Evolutionary conservation across 2,113 vertebrate species (phyloP).

Genomic region (Gymnogyps californianus): DNA sequence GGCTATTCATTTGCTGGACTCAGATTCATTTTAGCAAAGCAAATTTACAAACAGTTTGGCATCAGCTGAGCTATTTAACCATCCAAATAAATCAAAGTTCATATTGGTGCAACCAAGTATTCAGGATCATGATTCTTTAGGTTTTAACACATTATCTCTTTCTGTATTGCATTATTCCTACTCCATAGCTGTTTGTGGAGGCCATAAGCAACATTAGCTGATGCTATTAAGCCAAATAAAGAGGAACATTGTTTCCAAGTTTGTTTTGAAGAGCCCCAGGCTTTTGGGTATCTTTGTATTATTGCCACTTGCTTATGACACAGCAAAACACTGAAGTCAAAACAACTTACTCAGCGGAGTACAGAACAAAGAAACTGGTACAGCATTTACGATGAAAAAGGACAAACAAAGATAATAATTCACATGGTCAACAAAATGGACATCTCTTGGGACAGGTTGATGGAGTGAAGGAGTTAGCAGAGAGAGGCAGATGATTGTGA

Average conservation of each 20-base stretch:
- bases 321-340: not conserved
- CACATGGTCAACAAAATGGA: slow-evolving; percentile 83
- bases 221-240: not conserved
- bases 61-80: not conserved
- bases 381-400: slow-evolving; percentile 66
- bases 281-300: not conserved
- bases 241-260: not conserved
- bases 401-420: slow-evolving; percentile 73
- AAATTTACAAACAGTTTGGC: not conserved
- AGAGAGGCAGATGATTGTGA: slow-evolving; percentile 79
- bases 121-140: not conserved
- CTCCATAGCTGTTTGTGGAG: not conserved
- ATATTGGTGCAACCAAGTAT: not conserved
- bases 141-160: not conserved
- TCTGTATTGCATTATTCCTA: not conserved
- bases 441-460: slow-evolving; percentile 73
- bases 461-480: slow-evolving; percentile 54
- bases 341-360: slow-evolving; percentile 18
- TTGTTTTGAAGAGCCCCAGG: not conserved
- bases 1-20: not conserved
- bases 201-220: not conserved
- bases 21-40: not conserved
- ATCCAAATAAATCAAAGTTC: not conserved
- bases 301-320: not conserved
- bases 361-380: slow-evolving; percentile 18